phyloP scores from a whole-genome alignment of 2,797 vertebrate species.

The Trachops cirrhosus region DNA sequence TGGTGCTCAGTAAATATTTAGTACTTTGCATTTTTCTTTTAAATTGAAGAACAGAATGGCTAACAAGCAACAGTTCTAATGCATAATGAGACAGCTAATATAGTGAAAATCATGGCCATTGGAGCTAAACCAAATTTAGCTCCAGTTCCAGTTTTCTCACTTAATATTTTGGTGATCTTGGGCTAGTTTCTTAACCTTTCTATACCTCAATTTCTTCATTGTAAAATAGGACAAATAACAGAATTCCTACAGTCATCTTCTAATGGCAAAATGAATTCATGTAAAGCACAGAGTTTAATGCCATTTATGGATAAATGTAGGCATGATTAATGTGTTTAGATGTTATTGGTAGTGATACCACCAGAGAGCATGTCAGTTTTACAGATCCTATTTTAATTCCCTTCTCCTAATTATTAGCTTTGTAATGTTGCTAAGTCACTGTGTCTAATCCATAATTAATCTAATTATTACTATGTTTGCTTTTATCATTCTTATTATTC shows the following conservation, averaged over 20 bases:
- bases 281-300: not conserved
- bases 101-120: not conserved
- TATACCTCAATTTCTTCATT: not conserved
- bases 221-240: not conserved
- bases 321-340: not conserved
- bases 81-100: not conserved
- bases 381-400: not conserved
- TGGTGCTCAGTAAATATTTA: slow-evolving; percentile 56
- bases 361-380: not conserved
- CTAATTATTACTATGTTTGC: not conserved
- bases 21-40: slow-evolving; percentile 49
- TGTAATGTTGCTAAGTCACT: not conserved
- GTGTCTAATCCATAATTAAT: not conserved
- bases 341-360: not conserved
- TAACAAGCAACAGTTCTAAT: not conserved
- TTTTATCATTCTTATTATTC: not conserved
- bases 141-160: not conserved
- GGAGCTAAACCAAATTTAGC: not conserved
- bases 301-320: not conserved
- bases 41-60: slow-evolving; percentile 32
- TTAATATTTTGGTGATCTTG: not conserved
- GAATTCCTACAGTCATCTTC: not conserved
- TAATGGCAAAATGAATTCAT: not conserved
- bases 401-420: not conserved
- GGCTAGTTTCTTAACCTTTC: not conserved